Evolutionary conservation across 2,888 invertebrate species (phyloP), one percentile per base, ranked within the genome.

Genomic region (Agrotis exclamationis): DNA sequence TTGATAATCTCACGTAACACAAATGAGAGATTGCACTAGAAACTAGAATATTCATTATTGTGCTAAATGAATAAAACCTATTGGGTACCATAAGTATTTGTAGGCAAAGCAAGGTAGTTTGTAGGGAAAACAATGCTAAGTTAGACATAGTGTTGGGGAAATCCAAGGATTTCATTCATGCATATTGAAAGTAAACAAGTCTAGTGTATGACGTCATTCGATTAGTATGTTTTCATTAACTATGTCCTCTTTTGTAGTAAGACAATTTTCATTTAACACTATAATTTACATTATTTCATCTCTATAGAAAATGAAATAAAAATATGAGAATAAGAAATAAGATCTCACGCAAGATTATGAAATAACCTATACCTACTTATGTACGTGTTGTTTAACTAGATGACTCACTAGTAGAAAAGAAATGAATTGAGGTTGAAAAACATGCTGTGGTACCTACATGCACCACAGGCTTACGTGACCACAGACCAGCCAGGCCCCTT

Each of bases 101-200:
- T 73, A 80, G 60, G 45, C 53, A 45, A 58, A 56, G 9, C 9
- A 11, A 39, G 39, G 39, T 39, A 39, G 9, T 39, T 39, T 39
- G 39, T 39, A 39, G 11, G 39, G 48, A 50, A 62, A 63, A 60
- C 69, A 69, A 57, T 56, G 50, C 56, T 53, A 66, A 65, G 33
- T 71, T 71, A 65, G 11, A 54, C 48, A 50, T 51, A 69, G 70
- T 73, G 82, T 83, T 87, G 86, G 89, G 85, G 87, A 92, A 90
- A 92, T 88, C 93, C 93, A 91, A 93, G 92, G 91, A 88, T 91
- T 94, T 92, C 93, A 93, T 94, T 94, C 92, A 94, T 91, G 86
- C 87, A 89, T 84, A 86, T 88, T 88, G 86, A 89, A 90, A 90
- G 89, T 88, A 91, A 94, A 93, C 89, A 91, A 88, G 87, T 87